A percentile compares a stretch with the other conserved stretches of the same genome.
phyloP scores from a whole-genome alignment of 2,888 invertebrate genomes.

The Chrysopilus asiliformis region DNA sequence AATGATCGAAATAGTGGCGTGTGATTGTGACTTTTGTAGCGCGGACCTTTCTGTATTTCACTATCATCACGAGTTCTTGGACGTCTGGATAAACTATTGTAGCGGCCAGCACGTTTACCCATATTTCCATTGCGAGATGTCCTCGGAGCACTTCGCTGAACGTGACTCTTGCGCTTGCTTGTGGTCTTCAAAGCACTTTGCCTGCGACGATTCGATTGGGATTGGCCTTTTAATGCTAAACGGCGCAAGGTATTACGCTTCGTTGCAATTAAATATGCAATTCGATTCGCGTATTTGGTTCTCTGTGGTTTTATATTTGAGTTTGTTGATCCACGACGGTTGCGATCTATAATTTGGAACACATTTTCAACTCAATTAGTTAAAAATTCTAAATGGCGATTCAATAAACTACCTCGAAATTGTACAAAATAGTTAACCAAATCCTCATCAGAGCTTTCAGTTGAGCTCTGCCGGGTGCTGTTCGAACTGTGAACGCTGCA shows the following conservation, averaged over 20 bases:
- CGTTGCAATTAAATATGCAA: conserved; percentile 59
- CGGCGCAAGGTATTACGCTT: conserved; percentile 53
- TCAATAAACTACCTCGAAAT: conserved; percentile 13
- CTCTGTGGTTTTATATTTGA: conserved; percentile 32
- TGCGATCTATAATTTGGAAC: conserved; percentile 26
- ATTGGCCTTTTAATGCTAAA: conserved; percentile 44
- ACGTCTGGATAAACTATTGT: conserved; percentile 10
- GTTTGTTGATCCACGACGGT: conserved; percentile 34
- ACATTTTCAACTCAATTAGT: conserved; percentile 2
- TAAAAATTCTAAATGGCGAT: too few relatives aligned
- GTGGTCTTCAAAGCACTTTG: conserved; percentile 17
- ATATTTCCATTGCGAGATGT: conserved; percentile 12
- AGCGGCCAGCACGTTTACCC: conserved; percentile 14
- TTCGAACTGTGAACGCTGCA: conserved; percentile 19
- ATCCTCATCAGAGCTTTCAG: conserved; percentile 26
- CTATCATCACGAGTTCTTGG: conserved; percentile 11
- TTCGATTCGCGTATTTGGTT: conserved; percentile 47
- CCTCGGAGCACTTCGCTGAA: conserved; percentile 9
- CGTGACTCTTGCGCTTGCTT: conserved; percentile 14
- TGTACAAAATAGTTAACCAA: conserved; percentile 9
- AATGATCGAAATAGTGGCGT: conserved; percentile 7
- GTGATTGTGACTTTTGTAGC: conserved; percentile 6
- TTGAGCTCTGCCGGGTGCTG: conserved; percentile 22
- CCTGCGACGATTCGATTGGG: conserved; percentile 23
- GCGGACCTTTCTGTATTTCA: conserved; percentile 8